These are phyloP conservation scores for Galago senegalensis DNA, from an alignment of 2,797 vertebrate genomes.

Conservation along the genomic window DNA sequence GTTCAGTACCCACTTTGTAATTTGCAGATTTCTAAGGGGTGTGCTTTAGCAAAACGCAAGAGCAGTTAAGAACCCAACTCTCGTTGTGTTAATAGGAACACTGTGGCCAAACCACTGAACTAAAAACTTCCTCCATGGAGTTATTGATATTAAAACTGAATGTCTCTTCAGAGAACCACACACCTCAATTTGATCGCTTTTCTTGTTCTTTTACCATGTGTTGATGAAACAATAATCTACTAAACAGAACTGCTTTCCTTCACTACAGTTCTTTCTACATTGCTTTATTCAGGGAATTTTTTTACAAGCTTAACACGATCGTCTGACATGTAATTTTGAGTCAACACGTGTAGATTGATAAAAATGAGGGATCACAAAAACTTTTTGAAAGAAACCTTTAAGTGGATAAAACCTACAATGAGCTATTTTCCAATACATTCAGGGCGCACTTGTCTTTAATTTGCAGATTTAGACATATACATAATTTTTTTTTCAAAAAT, in stretches of 20 bases:
- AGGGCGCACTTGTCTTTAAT: no score
- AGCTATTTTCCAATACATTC: background rate
- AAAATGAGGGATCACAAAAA: background rate
- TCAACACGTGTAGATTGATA: slow-evolving; percentile 42
- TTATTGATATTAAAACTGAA: background rate
- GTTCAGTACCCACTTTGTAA: background rate
- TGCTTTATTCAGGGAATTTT: slow-evolving; percentile 21
- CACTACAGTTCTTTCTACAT: background rate
- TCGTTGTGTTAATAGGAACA: background rate
- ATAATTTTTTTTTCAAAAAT: background rate
- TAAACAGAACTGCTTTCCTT: background rate
- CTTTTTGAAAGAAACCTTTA: slow-evolving; percentile 27
- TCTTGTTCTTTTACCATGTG: slow-evolving; percentile 28
- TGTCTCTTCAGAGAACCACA: slow-evolving; percentile 28
- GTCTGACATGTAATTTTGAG: slow-evolving; percentile 10
- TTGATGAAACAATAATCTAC: background rate
- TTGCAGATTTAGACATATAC: background rate
- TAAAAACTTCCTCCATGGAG: slow-evolving; percentile 13
- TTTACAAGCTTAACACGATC: slow-evolving; percentile 22
- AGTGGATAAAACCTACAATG: background rate
- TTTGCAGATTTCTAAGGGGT: slow-evolving; percentile 6
- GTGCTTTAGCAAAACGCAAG: background rate
- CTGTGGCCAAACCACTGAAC: slow-evolving; percentile 28
- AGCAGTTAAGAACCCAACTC: slow-evolving; percentile 17
- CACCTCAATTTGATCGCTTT: background rate